Percentiles rank a stretch among this genome's conserved stretches.
These are phyloP conservation scores for Microtus ochrogaster DNA, from an alignment of 2,113 vertebrate species.

Conservation along the genomic window DNA sequence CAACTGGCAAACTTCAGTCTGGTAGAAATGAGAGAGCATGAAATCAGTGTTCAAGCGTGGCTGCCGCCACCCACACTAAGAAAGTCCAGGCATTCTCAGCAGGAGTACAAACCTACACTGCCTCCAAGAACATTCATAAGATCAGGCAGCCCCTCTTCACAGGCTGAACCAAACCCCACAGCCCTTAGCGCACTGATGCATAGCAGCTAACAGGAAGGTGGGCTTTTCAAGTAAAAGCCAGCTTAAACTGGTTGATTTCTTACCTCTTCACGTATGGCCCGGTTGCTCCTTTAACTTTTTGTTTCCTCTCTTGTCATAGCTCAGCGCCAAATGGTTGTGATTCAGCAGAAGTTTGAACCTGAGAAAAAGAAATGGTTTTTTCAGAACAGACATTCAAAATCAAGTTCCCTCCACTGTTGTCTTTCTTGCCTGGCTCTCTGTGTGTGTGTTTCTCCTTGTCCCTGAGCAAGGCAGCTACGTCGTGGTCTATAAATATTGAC, in stretches of 20 bases:
- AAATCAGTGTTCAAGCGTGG: background rate
- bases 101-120: background rate
- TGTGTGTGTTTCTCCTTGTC: slow-evolving; percentile 16
- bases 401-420: slow-evolving; percentile 35
- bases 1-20: background rate
- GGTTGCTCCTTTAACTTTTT: slow-evolving; percentile 74
- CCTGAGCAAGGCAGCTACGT: slow-evolving; percentile 73
- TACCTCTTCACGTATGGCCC: slow-evolving; percentile 71
- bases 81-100: background rate
- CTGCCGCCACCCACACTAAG: background rate
- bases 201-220: background rate
- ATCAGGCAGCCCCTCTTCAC: background rate
- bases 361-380: slow-evolving; percentile 50
- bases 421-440: slow-evolving; percentile 59
- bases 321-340: slow-evolving; percentile 43
- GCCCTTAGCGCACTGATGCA: background rate
- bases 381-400: slow-evolving; percentile 58
- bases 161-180: rapidly evolving
- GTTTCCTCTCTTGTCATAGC: slow-evolving; percentile 77
- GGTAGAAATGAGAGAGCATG: background rate
- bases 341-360: slow-evolving; percentile 79
- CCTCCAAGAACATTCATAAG: background rate
- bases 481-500: slow-evolving; percentile 89
- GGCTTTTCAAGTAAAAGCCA: slow-evolving; percentile 24
- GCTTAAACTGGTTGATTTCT: slow-evolving; percentile 68